Conservation (phyloP, 1,140 invertebrate species). For the Zophobas atratus region DNA sequence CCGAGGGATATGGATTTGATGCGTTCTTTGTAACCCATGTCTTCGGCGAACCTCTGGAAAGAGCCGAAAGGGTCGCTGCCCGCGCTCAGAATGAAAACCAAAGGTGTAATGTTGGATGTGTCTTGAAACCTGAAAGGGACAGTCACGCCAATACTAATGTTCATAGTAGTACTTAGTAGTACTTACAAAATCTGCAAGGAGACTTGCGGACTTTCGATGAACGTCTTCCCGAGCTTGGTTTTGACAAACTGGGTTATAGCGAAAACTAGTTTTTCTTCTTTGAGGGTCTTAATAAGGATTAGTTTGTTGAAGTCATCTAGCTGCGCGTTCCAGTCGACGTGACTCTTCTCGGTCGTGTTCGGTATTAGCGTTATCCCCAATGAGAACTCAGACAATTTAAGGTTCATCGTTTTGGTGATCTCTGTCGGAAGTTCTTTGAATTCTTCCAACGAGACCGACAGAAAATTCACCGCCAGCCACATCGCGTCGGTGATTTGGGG, state of each 20-base stretch:
- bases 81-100: slow-evolving; percentile 92
- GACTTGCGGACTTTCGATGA: slow-evolving; percentile 83
- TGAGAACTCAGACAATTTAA: slow-evolving; percentile 75
- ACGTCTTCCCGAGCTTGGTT: slow-evolving; percentile 81
- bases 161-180: neutral
- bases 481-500: slow-evolving; percentile 72
- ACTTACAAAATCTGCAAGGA: slow-evolving; percentile 79
- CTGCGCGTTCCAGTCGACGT: slow-evolving; percentile 74
- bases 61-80: slow-evolving; percentile 91
- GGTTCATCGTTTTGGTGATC: slow-evolving; percentile 71
- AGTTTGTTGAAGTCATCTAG: slow-evolving; percentile 85
- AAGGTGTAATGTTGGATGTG: slow-evolving; percentile 80
- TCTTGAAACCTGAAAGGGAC: slow-evolving; percentile 76
- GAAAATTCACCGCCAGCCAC: slow-evolving; percentile 75
- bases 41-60: slow-evolving; percentile 84
- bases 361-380: slow-evolving; percentile 74
- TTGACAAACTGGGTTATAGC: slow-evolving; percentile 86
- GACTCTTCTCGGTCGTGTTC: slow-evolving; percentile 66
- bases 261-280: slow-evolving; percentile 87
- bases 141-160: slow-evolving; percentile 1
- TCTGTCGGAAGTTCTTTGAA: slow-evolving; percentile 72
- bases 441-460: slow-evolving; percentile 71
- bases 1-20: slow-evolving; percentile 90
- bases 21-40: slow-evolving; percentile 83
- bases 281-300: slow-evolving; percentile 83